Conservation (phyloP, 2,888 invertebrate genomes). For the Cataglyphis altisquamis region DNA sequence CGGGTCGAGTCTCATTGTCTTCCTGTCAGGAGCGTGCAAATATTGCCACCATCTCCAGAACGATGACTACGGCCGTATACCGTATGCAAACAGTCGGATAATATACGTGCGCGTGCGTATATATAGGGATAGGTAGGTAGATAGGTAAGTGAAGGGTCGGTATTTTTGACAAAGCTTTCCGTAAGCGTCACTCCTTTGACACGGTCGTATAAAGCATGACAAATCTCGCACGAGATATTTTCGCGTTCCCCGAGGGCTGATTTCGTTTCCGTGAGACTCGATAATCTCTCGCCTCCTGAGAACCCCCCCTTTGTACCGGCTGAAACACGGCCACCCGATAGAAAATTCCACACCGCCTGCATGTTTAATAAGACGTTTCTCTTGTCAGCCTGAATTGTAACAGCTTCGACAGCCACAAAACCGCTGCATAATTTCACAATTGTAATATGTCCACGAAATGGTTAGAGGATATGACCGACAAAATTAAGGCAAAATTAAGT, state of each 20-base stretch:
- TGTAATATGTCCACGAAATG: neutral
- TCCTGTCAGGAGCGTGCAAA: constrained; percentile 83
- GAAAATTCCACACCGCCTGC: constrained; percentile 60
- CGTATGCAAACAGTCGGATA: constrained; percentile 64
- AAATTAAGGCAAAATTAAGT: neutral
- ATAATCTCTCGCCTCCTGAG: constrained; percentile 60
- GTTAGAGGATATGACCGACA: neutral
- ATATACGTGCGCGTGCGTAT: constrained; percentile 48
- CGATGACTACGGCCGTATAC: constrained; percentile 70
- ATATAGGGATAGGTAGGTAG: constrained; percentile 56
- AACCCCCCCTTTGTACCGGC: constrained; percentile 19
- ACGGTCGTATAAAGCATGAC: constrained; percentile 63
- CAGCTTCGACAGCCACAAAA: constrained; percentile 29
- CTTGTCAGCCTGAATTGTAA: constrained; percentile 17
- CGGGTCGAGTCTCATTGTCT: constrained; percentile 83
- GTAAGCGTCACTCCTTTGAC: constrained; percentile 77
- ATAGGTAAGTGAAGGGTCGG: constrained; percentile 73
- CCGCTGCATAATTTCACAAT: constrained; percentile 5
- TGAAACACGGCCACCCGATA: constrained; percentile 38
- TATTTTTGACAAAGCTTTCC: constrained; percentile 76
- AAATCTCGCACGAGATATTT: constrained; percentile 71
- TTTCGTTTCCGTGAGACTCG: constrained; percentile 63
- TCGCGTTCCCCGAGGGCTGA: constrained; percentile 60
- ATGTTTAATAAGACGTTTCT: constrained; percentile 60
- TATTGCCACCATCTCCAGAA: constrained; percentile 83